Evolutionary conservation across 1,140 invertebrate genomes (phyloP).

Genomic region (Sesamia nonagrioides): DNA sequence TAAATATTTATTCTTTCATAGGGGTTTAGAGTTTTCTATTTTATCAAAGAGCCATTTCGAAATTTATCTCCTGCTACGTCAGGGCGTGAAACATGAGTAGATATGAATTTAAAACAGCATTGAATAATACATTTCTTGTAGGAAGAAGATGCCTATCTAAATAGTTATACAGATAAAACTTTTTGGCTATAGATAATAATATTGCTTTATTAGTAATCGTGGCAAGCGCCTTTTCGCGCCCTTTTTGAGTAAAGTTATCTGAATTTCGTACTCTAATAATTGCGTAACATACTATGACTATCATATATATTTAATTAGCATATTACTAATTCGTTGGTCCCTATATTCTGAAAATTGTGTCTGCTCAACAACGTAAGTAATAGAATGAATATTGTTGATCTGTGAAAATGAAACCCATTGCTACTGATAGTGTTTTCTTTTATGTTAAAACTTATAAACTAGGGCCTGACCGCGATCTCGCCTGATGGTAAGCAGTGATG

Average conservation of each 20-base stretch:
- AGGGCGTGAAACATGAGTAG: background rate
- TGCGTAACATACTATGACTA: no score
- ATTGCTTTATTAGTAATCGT: background rate
- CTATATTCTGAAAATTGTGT: no score
- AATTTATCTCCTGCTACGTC: background rate
- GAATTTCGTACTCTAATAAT: no score
- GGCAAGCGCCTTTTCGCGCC: background rate
- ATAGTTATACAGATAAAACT: background rate
- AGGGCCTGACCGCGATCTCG: no score
- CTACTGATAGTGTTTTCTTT: no score
- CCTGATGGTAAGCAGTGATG: no score
- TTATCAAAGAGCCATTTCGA: background rate
- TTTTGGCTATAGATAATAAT: background rate
- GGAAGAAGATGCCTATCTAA: background rate
- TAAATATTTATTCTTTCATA: conserved; percentile 11
- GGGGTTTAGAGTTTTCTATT: background rate
- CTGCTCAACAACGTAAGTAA: no score
- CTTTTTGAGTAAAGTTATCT: background rate
- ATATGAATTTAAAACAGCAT: background rate
- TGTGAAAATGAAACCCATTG: no score
- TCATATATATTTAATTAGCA: no score
- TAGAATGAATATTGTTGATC: no score
- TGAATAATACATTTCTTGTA: background rate
- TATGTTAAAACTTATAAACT: no score
- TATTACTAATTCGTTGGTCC: no score